A percentile compares a stretch with the other conserved stretches of the same genome.
Conservation (phyloP, 92 coral and sea anemone genomes). For the Phenganax stokvisi region DNA sequence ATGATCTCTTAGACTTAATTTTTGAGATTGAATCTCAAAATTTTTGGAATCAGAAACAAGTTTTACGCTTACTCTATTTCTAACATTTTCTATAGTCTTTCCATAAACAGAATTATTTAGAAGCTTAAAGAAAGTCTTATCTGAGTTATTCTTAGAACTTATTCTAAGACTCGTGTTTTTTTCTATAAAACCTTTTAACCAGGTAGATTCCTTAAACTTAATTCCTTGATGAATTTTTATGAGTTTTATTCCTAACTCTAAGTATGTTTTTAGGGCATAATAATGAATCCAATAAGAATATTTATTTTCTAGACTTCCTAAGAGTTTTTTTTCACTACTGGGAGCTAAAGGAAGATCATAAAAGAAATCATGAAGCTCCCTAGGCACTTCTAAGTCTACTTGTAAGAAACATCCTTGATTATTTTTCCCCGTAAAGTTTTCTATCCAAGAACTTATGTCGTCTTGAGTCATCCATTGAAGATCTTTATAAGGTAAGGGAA, state of each 20-base stretch:
- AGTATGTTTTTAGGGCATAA: neutral
- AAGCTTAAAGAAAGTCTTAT: neutral
- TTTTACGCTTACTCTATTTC: neutral
- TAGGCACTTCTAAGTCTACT: slow-evolving; percentile 19
- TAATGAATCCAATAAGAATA: neutral
- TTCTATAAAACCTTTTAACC: neutral
- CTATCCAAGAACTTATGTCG: no score
- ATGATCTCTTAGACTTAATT: neutral
- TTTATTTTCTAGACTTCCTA: neutral
- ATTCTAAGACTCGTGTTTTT: neutral
- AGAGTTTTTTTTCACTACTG: neutral
- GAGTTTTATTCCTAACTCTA: neutral
- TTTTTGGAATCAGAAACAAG: neutral
- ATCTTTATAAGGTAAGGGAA: neutral
- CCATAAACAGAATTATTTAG: neutral
- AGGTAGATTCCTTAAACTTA: neutral
- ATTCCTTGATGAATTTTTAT: neutral
- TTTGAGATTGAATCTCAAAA: neutral
- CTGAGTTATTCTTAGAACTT: neutral
- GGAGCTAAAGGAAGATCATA: neutral
- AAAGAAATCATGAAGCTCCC: neutral
- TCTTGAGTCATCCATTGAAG: slow-evolving; percentile 1
- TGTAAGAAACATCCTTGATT: neutral
- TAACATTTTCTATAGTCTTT: neutral
- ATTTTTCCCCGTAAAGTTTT: neutral